Evolutionary conservation across 92 coral and sea anemone genomes (phyloP).

Genomic region (Heliopora coerulea): DNA sequence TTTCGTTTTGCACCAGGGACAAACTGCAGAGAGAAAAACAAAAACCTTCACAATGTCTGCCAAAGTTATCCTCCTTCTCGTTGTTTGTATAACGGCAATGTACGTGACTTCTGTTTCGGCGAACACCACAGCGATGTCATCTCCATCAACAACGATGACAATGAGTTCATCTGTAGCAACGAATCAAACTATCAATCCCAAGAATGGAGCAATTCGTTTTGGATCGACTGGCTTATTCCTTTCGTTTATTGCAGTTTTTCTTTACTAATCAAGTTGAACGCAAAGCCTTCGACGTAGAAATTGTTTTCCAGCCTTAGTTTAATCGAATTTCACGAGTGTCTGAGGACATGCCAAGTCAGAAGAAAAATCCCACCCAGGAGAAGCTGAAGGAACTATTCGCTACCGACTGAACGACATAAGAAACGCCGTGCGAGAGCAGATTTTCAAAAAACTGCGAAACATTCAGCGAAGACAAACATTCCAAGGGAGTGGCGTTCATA

Average conservation of each 20-base stretch:
- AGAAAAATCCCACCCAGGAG: background rate
- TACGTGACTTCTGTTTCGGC: background rate
- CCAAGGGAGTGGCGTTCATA: too few relatives aligned
- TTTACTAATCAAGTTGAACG: background rate
- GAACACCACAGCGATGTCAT: background rate
- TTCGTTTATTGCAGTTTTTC: background rate
- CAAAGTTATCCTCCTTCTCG: conserved; percentile 29
- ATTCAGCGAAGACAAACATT: too few relatives aligned
- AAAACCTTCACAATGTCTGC: background rate
- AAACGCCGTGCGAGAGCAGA: too few relatives aligned
- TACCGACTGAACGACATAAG: too few relatives aligned
- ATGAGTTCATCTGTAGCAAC: background rate
- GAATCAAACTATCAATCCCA: background rate
- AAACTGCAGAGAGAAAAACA: background rate
- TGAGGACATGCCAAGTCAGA: background rate
- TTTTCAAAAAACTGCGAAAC: too few relatives aligned
- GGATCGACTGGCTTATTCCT: background rate
- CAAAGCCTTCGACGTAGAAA: background rate
- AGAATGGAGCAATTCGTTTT: background rate
- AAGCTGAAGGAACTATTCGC: too few relatives aligned
- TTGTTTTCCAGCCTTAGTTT: background rate
- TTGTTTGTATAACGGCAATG: conserved; percentile 14
- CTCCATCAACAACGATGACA: background rate
- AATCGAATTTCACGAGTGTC: background rate
- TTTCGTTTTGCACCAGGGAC: background rate